Conservation (phyloP, 2,888 invertebrate species). For the Yponomeuta evonymella region DNA sequence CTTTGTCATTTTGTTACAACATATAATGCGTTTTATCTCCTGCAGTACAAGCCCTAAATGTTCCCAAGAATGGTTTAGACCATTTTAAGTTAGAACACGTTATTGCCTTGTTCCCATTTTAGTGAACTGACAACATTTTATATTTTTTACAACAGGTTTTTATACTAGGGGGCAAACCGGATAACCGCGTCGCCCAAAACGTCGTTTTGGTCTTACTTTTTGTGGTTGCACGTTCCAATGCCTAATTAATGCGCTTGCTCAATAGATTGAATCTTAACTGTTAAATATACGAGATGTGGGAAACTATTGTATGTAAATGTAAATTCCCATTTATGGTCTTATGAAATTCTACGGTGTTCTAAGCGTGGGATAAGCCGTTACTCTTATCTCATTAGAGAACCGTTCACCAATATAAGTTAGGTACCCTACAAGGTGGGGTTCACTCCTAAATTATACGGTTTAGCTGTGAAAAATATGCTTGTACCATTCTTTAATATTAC, state of each 20-base stretch:
- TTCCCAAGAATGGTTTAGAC: too few species aligned
- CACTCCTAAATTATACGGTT: neutral
- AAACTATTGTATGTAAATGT: neutral
- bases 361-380: neutral
- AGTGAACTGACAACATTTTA: too few species aligned
- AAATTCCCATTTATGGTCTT: neutral
- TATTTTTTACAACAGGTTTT: too few species aligned
- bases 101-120: too few species aligned
- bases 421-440: neutral
- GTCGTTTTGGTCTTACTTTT: neutral
- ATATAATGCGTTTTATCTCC: too few species aligned
- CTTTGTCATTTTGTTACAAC: too few species aligned
- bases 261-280: neutral
- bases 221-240: neutral
- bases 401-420: neutral
- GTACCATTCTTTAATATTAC: neutral
- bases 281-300: neutral
- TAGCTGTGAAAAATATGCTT: neutral
- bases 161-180: too few species aligned
- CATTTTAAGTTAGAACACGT: too few species aligned
- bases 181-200: too few species aligned
- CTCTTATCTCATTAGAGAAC: neutral
- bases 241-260: neutral
- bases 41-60: too few species aligned
- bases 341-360: neutral